Evolutionary conservation across 2,888 invertebrate genomes (phyloP), one percentile per base, ranked within the genome.

Genomic region (Lepidochrysops patricia): DNA sequence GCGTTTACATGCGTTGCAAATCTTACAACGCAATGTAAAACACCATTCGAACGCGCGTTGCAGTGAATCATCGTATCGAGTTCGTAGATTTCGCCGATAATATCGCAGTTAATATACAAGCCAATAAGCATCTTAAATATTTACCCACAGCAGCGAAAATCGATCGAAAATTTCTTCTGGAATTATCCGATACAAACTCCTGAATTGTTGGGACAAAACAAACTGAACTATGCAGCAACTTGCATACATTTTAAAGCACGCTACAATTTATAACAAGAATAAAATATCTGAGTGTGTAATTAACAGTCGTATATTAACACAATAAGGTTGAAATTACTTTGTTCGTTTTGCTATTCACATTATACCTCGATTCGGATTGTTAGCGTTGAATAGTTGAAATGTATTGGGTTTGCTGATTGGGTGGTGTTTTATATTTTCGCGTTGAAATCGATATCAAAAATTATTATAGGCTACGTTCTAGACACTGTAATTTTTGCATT

Each of bases 171-270:
- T 19, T 19, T 15, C 7, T 5, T 5, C 2, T 43, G 43, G 7
- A 43, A 43, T 13, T 15, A 15, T 43, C 7, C 43, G 19, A 43
- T 43, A 15, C 43, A 43, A 43, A 43, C 19, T 13, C 43, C 43
- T 6, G 7, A 4, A 19, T 15, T 43, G 15, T 15, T 15, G 6
- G 7, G 19, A 19, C 43, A 43, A 43, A 43, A 43, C 58, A 58
- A 25, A 48, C 54, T 57, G 62, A 62, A 62, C 60, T 60, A 62
- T 57, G 27, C 27, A 50, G 57, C 57, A 61, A 62, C 60, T 62
- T 62, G 64, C 64, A 62, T 64, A 61, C 60, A 58, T 60, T 62
- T 60, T 60, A 49, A 62, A 60, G 61, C 58, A 61, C 60, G 58
- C 50, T 59, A 61, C 61, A 64, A 62, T 60, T 60, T 56, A 57